Conservation (phyloP, 2,113 vertebrate genomes). For the Grus americana region DNA sequence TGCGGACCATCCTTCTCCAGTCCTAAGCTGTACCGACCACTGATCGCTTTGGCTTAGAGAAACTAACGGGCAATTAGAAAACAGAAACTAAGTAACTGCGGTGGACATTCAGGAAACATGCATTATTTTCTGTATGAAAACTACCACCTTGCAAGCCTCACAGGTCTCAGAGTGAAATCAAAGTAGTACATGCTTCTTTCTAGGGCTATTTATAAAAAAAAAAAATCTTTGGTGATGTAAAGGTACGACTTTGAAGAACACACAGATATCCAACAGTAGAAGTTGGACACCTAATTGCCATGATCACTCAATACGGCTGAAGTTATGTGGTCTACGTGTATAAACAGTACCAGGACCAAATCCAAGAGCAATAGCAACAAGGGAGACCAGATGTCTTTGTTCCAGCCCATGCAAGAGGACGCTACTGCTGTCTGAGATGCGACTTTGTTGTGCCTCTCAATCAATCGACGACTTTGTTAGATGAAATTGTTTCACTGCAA, state of each 20-base stretch:
- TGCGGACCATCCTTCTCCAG: background rate
- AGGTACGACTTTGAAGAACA: background rate
- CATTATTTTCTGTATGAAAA: background rate
- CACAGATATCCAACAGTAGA: background rate
- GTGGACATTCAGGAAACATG: background rate
- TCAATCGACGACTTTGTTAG: background rate
- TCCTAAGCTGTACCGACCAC: background rate
- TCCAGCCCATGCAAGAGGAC: background rate
- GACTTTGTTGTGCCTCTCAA: background rate
- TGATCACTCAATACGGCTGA: background rate
- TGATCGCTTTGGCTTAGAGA: background rate
- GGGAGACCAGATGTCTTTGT: background rate
- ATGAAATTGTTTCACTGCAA: background rate
- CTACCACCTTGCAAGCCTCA: background rate
- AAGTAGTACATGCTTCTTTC: background rate
- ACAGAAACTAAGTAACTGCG: background rate
- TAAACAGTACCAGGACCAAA: background rate
- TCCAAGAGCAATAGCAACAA: background rate
- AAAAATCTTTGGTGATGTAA: background rate
- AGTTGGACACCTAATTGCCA: background rate
- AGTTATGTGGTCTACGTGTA: background rate
- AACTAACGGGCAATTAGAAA: background rate
- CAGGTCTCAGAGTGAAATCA: background rate
- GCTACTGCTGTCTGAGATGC: background rate
- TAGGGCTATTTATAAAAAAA: background rate